Percentiles rank a stretch among this genome's conserved stretches.
Conservation (phyloP, 2,888 invertebrate species). For the Torymus tubicola region DNA sequence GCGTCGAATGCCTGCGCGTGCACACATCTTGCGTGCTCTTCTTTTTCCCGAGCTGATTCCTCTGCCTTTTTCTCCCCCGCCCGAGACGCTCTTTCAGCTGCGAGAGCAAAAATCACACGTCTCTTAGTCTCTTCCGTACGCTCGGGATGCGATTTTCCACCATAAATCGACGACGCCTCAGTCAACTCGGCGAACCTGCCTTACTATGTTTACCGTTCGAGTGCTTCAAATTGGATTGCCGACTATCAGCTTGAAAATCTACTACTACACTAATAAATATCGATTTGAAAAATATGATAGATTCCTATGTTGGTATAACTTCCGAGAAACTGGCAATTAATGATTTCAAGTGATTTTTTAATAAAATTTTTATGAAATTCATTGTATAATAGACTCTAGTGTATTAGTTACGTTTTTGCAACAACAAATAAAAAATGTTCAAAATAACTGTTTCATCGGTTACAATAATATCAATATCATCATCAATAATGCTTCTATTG, state of each 20-base stretch:
- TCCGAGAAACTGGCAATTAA: no score
- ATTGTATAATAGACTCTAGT: no score
- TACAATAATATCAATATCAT: no score
- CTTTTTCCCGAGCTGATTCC: constrained; percentile 1
- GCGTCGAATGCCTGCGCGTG: constrained; percentile 32
- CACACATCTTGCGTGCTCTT: constrained; percentile 29
- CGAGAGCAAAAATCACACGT: constrained; percentile 39
- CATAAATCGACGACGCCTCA: constrained; percentile 2
- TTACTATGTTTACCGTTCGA: constrained; percentile 18
- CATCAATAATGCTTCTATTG: no score
- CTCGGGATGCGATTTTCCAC: constrained; percentile 25
- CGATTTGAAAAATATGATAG: background rate
- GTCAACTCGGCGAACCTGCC: background rate
- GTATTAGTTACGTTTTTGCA: no score
- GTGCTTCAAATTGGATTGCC: constrained; percentile 17
- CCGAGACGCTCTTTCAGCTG: no score
- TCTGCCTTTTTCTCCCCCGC: constrained; percentile 6
- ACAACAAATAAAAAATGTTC: no score
- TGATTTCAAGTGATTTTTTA: no score
- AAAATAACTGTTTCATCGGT: no score
- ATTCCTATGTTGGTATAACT: no score
- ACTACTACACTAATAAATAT: background rate
- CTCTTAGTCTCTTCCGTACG: background rate
- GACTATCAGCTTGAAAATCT: background rate
- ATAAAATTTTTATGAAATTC: no score